Conservation (phyloP, 2,113 vertebrate species). For the Cygnus atratus region DNA sequence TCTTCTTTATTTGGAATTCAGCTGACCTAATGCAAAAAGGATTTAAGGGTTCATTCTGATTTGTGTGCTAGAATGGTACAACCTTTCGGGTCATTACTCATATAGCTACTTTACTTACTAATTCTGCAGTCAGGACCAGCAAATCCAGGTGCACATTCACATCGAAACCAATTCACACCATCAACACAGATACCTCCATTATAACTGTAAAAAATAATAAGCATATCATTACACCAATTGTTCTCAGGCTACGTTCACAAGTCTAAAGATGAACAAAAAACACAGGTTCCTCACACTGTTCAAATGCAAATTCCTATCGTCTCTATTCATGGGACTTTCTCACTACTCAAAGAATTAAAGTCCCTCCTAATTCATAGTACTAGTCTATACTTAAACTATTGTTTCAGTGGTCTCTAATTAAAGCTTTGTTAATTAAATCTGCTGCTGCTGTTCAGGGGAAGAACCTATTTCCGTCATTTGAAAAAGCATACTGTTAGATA, state of each 20-base stretch:
- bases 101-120: slow-evolving; percentile 88
- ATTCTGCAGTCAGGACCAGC: slow-evolving; percentile 96
- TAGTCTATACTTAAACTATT: not conserved
- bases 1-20: slow-evolving; percentile 27
- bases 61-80: slow-evolving; percentile 21
- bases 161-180: slow-evolving; percentile 96
- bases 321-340: slow-evolving; percentile 28
- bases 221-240: not conserved
- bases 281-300: slow-evolving; percentile 62
- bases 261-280: slow-evolving; percentile 25
- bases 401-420: not conserved
- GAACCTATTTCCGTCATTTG: not conserved
- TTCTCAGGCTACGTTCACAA: not conserved
- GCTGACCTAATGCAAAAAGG: slow-evolving; percentile 14
- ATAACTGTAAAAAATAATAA: slow-evolving; percentile 81
- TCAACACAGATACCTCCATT: slow-evolving; percentile 93
- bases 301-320: slow-evolving; percentile 74
- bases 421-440: not conserved
- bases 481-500: not conserved
- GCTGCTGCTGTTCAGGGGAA: not conserved
- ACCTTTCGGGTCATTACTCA: not conserved
- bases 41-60: slow-evolving; percentile 37
- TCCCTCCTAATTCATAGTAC: not conserved
- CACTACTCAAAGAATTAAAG: slow-evolving; percentile 70
- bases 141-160: slow-evolving; percentile 91